Conservation (phyloP, 2,888 invertebrate species). For the Prosopocoilus inquinatus region DNA sequence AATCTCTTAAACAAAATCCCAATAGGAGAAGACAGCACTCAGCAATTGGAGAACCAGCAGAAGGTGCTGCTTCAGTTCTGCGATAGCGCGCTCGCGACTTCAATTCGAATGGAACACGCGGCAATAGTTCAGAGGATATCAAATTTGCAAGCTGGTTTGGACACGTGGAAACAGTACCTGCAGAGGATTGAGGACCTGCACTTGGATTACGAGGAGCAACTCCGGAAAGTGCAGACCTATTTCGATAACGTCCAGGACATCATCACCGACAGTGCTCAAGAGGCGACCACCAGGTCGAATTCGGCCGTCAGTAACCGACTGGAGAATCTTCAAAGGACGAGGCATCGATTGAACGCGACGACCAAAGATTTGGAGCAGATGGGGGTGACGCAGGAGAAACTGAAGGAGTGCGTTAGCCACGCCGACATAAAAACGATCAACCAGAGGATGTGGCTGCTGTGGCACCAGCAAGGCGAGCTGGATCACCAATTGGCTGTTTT, state of each 20-base stretch:
- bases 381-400: constrained; percentile 73
- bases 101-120: constrained; percentile 78
- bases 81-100: constrained; percentile 74
- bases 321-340: constrained; percentile 61
- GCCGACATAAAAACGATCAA: constrained; percentile 78
- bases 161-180: constrained; percentile 79
- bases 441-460: constrained; percentile 74
- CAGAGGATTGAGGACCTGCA: constrained; percentile 64
- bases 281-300: constrained; percentile 54
- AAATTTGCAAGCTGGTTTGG: constrained; percentile 75
- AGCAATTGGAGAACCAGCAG: constrained; percentile 64
- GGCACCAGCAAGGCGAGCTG: constrained; percentile 78
- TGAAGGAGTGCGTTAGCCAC: constrained; percentile 82
- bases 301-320: constrained; percentile 64
- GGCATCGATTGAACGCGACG: constrained; percentile 58
- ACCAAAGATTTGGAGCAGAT: constrained; percentile 68
- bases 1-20: constrained; percentile 67
- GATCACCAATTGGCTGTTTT: constrained; percentile 74
- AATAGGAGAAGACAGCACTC: constrained; percentile 64
- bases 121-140: constrained; percentile 75
- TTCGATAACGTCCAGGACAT: constrained; percentile 65
- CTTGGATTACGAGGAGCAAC: constrained; percentile 63
- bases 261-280: constrained; percentile 58
- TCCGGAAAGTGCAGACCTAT: constrained; percentile 58
- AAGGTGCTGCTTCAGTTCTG: constrained; percentile 66